Evolutionary conservation across 1,140 invertebrate species (phyloP).

Genomic region (Drosophila nikananu): DNA sequence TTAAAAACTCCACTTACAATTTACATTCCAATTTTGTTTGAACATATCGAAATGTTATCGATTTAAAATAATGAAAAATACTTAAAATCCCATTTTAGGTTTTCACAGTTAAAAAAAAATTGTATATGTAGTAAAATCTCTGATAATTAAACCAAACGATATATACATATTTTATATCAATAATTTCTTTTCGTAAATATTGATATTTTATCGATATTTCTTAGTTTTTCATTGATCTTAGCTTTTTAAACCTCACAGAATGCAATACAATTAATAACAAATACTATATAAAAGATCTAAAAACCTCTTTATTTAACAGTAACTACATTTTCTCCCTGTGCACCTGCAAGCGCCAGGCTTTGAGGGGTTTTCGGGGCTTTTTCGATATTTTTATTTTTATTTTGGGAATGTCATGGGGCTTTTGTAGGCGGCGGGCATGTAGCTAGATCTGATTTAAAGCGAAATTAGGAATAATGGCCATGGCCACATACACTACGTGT

Average conservation of each 20-base stretch:
- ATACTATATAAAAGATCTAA: background rate
- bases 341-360: conserved; percentile 22
- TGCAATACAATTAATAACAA: background rate
- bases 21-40: background rate
- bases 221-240: too few relatives aligned
- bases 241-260: too few relatives aligned
- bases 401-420: conserved; percentile 55
- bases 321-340: background rate
- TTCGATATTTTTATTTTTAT: background rate
- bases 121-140: too few relatives aligned
- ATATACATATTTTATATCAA: too few relatives aligned
- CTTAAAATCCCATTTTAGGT: background rate
- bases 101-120: too few relatives aligned
- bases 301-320: background rate
- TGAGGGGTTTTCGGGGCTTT: conserved; percentile 3
- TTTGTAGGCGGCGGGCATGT: conserved; percentile 42
- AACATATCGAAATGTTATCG: background rate
- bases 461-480: conserved; percentile 85
- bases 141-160: background rate
- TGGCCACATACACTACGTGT: conserved; percentile 61
- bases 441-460: conserved; percentile 82
- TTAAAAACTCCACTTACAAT: background rate
- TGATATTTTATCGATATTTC: background rate
- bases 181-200: background rate
- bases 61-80: background rate